Percentiles rank a stretch among this genome's conserved stretches.
These are phyloP conservation scores for Ips nitidus DNA, from an alignment of 1,140 invertebrate genomes.

Conservation along the genomic window DNA sequence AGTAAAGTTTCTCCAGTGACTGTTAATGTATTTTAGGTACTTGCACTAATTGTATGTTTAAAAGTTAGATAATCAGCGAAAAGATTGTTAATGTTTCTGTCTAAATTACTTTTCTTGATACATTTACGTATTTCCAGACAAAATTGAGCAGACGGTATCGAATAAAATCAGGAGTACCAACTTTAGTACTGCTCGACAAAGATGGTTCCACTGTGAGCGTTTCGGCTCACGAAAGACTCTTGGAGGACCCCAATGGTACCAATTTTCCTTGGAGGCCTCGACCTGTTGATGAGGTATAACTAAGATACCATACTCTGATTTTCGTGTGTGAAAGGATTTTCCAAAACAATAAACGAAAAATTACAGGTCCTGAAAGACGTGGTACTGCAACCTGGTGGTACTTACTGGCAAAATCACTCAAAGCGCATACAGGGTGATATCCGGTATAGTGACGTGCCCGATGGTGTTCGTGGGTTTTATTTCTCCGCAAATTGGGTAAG, in stretches of 20 bases:
- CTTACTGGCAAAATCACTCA: slow-evolving; percentile 48
- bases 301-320: not conserved
- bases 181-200: slow-evolving; percentile 72
- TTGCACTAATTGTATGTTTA: no score
- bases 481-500: slow-evolving; percentile 83
- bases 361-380: slow-evolving; percentile 59
- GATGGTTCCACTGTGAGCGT: slow-evolving; percentile 52
- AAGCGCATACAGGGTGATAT: slow-evolving; percentile 53
- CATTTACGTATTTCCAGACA: slow-evolving; percentile 56
- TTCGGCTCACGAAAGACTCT: slow-evolving; percentile 66
- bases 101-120: no score
- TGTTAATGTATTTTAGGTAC: no score
- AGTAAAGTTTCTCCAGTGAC: no score
- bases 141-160: slow-evolving; percentile 69
- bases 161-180: slow-evolving; percentile 73
- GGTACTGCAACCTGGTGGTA: slow-evolving; percentile 61
- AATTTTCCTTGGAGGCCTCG: slow-evolving; percentile 74
- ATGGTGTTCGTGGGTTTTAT: slow-evolving; percentile 73
- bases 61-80: no score
- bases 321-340: not conserved
- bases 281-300: slow-evolving; percentile 54
- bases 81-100: no score
- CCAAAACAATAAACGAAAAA: slow-evolving; percentile 29
- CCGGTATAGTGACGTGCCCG: slow-evolving; percentile 59
- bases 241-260: slow-evolving; percentile 65